A percentile compares a stretch with the other conserved stretches of the same genome.
Conservation (phyloP, 2,113 vertebrate species). For the Labeo rohita region DNA sequence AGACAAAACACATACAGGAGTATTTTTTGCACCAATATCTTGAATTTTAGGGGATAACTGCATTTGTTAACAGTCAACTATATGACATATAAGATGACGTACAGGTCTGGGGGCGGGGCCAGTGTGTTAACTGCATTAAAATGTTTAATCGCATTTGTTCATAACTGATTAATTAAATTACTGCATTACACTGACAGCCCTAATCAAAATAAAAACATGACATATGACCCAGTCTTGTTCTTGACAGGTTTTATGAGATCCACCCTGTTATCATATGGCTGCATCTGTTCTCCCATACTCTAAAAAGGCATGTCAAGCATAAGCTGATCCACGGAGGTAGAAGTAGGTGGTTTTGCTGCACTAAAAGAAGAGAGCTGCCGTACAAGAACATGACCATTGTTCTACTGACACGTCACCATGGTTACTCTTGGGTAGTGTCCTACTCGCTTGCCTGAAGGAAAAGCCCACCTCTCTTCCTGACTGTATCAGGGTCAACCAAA, state of each 20-base stretch:
- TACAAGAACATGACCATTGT: conserved; percentile 31
- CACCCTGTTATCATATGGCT: neutral
- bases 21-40: no score
- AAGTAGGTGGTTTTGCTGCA: conserved; percentile 27
- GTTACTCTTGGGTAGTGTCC: conserved; percentile 34
- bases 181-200: no score
- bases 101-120: no score
- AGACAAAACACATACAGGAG: no score
- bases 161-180: no score
- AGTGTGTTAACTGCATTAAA: no score
- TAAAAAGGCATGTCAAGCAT: neutral
- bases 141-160: no score
- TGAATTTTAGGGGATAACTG: no score
- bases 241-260: neutral
- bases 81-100: no score
- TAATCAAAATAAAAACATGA: neutral
- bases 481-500: conserved; percentile 44
- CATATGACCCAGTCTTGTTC: neutral
- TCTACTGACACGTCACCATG: conserved; percentile 37
- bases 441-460: conserved; percentile 28
- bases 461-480: conserved; percentile 22
- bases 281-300: neutral
- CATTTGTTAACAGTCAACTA: no score
- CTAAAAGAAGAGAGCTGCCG: neutral
- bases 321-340: neutral